These are phyloP conservation scores for Loriculus beryllinus DNA, from an alignment of 2,797 vertebrate genomes.

Conservation along the genomic window DNA sequence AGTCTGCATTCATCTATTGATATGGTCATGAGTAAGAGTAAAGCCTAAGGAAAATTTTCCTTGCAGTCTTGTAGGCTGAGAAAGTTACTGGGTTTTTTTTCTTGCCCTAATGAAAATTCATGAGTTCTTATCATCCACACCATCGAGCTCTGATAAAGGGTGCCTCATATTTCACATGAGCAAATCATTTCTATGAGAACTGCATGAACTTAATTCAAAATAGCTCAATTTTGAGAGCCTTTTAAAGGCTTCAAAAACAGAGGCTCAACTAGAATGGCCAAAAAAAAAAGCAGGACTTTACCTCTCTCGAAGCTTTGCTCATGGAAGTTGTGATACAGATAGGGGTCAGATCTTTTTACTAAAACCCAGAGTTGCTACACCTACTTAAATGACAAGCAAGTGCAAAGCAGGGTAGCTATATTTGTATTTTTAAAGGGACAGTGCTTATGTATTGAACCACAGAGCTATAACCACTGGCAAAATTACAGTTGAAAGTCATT, in stretches of 20 bases:
- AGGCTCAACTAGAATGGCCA: neutral
- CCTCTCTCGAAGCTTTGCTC: neutral
- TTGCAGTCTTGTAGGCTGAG: neutral
- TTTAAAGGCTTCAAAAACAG: neutral
- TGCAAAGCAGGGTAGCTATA: neutral
- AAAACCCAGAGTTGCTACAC: neutral
- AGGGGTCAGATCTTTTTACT: neutral
- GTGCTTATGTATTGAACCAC: neutral
- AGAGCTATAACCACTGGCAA: neutral
- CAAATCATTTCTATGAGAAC: neutral
- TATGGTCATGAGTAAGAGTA: neutral
- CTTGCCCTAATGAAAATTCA: neutral
- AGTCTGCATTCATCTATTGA: neutral
- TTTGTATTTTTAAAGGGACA: neutral
- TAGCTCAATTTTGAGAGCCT: neutral
- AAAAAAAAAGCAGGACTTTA: neutral
- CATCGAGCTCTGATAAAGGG: neutral
- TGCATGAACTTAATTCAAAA: neutral
- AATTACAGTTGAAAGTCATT: neutral
- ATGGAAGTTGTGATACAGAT: neutral
- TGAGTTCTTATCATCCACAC: neutral
- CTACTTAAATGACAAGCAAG: neutral
- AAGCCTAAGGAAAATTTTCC: neutral
- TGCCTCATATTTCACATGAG: neutral
- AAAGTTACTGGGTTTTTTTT: conserved; percentile 17